Conservation (phyloP, 2,888 invertebrate genomes). For the Creontiades dilutus region DNA sequence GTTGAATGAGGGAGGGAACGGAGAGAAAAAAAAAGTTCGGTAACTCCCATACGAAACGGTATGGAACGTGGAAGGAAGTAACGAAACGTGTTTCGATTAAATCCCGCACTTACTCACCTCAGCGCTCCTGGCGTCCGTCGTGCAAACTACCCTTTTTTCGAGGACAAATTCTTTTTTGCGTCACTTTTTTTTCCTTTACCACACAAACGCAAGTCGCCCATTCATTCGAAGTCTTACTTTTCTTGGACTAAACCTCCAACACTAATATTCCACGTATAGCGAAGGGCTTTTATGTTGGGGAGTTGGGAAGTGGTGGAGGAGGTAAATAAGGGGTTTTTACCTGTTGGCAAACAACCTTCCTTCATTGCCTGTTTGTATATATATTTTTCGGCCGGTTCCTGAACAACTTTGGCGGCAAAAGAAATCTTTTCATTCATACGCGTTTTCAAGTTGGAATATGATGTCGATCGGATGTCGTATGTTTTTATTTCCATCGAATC, state of each 20-base stretch:
- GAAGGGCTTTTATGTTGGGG: not conserved
- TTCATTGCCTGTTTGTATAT: too few species aligned
- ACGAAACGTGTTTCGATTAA: constrained; percentile 58
- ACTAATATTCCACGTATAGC: not conserved
- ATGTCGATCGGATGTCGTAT: too few species aligned
- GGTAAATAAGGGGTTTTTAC: too few species aligned
- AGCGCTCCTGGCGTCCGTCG: constrained; percentile 5
- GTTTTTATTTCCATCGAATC: too few species aligned
- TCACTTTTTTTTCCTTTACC: not conserved
- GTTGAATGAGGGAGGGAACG: constrained; percentile 41
- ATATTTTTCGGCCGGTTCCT: too few species aligned
- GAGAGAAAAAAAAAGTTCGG: constrained; percentile 42
- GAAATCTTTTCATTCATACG: too few species aligned
- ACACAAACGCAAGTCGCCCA: not conserved
- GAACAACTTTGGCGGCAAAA: too few species aligned
- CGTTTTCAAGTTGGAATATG: too few species aligned
- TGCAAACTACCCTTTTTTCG: not conserved
- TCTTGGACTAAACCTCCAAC: not conserved
- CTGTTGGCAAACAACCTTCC: too few species aligned
- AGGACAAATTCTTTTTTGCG: not conserved
- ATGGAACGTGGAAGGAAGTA: constrained; percentile 7
- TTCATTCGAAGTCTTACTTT: not conserved
- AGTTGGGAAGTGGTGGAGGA: too few species aligned
- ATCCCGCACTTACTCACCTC: constrained; percentile 37
- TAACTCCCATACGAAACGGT: constrained; percentile 43